phyloP scores from a whole-genome alignment of 2,888 invertebrate species.

The Helobdella robusta region DNA sequence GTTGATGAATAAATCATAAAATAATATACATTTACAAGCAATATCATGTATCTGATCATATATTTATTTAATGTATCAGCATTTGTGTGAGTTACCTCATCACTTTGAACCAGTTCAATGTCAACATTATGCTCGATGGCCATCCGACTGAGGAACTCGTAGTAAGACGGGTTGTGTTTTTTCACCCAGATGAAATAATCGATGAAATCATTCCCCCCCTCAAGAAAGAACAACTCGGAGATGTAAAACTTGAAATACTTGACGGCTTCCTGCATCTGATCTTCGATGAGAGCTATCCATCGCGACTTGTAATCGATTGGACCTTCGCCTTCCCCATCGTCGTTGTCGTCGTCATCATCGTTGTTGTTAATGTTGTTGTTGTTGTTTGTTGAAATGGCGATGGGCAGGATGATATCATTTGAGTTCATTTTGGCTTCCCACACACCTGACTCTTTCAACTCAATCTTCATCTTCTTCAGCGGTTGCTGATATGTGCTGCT shows the following conservation, averaged over 20 bases:
- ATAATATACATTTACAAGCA: not conserved
- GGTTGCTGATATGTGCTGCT: slow-evolving; percentile 2
- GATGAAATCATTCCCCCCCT: slow-evolving; percentile 14
- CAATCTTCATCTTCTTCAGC: slow-evolving; percentile 27
- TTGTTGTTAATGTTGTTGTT: not conserved
- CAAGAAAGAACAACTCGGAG: slow-evolving; percentile 24
- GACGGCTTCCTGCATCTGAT: slow-evolving; percentile 5
- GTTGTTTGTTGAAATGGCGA: not conserved
- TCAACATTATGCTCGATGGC: not conserved
- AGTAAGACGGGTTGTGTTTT: not conserved
- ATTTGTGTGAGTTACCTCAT: slow-evolving; percentile 8
- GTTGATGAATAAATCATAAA: not conserved
- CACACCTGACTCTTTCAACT: slow-evolving; percentile 5
- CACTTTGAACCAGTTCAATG: not conserved
- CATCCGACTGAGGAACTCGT: not conserved
- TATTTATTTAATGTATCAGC: no score
- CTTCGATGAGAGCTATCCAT: slow-evolving; percentile 1
- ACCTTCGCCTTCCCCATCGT: not conserved
- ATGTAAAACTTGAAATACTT: slow-evolving; percentile 2
- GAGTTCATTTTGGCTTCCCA: not conserved
- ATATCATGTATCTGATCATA: not conserved
- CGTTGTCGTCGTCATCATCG: not conserved
- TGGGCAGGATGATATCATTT: not conserved
- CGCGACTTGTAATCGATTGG: slow-evolving; percentile 20
- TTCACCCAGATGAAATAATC: slow-evolving; percentile 22